phyloP scores from a whole-genome alignment of 1,140 invertebrate species.

The Colletes latitarsis region DNA sequence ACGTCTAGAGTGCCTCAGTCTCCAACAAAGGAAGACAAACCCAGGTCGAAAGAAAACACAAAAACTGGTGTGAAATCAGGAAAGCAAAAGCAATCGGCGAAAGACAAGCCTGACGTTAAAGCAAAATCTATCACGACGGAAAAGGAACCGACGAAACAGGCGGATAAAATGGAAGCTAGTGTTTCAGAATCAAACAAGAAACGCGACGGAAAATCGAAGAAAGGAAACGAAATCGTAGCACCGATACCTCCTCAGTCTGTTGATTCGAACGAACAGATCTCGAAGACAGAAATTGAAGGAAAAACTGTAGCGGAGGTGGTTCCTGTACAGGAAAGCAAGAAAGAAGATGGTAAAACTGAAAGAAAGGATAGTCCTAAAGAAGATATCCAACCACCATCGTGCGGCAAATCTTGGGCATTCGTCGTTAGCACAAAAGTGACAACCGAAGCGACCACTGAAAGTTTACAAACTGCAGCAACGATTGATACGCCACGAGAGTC shows the following conservation, averaged over 20 bases:
- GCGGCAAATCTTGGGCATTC: conserved; percentile 65
- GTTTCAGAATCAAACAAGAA: conserved; percentile 17
- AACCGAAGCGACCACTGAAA: conserved; percentile 2
- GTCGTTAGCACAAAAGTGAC: conserved; percentile 50
- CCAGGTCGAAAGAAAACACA: conserved; percentile 22
- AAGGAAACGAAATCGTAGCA: neutral
- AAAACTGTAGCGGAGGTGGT: neutral
- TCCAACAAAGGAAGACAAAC: no score
- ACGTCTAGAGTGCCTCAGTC: no score
- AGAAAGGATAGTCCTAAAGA: conserved; percentile 18
- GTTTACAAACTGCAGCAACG: neutral
- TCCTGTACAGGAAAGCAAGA: conserved; percentile 9
- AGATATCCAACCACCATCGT: conserved; percentile 42
- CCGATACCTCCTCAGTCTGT: neutral
- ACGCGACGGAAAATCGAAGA: conserved; percentile 17
- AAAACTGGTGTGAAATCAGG: conserved; percentile 7
- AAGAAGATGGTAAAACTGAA: neutral
- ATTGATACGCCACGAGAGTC: neutral
- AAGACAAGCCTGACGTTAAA: conserved; percentile 23
- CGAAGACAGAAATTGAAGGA: neutral
- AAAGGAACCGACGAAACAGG: conserved; percentile 37
- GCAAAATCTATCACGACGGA: neutral
- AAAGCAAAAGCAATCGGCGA: conserved; percentile 16
- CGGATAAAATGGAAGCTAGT: conserved; percentile 8
- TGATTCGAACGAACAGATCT: neutral